Percentiles rank a stretch among this genome's conserved stretches.
These are phyloP conservation scores for Wiebesia pumilae DNA, from an alignment of 1,140 invertebrate genomes.

Conservation along the genomic window DNA sequence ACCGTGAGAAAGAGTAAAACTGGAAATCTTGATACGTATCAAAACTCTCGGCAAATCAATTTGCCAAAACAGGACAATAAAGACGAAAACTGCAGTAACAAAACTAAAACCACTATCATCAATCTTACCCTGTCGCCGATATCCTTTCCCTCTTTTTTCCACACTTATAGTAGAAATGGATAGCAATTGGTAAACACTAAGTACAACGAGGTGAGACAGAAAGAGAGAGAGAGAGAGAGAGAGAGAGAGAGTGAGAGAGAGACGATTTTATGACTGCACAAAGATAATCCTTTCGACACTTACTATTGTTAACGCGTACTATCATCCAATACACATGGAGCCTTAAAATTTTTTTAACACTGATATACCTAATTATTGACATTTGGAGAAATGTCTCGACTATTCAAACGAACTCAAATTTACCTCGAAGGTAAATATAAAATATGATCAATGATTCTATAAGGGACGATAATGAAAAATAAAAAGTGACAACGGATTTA, in stretches of 20 bases:
- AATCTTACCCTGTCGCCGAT: neutral
- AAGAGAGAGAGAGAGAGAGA: slow-evolving; percentile 3
- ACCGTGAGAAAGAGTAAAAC: neutral
- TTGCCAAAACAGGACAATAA: neutral
- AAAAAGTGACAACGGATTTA: no score
- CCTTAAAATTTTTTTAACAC: no score
- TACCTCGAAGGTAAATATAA: no score
- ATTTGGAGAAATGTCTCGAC: neutral
- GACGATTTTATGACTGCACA: slow-evolving; percentile 42
- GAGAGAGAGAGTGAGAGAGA: neutral
- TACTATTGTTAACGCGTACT: neutral
- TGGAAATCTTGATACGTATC: neutral
- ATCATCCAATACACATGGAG: slow-evolving; percentile 22
- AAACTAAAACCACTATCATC: slow-evolving; percentile 9
- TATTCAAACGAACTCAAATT: no score
- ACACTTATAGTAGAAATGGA: neutral
- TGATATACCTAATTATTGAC: neutral
- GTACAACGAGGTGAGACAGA: neutral
- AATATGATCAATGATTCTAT: no score
- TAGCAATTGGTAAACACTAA: neutral
- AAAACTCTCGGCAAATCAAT: neutral
- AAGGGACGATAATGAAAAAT: no score
- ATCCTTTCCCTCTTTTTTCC: neutral
- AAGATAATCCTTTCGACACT: slow-evolving; percentile 38
- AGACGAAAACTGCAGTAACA: neutral